Conservation (phyloP, 2,113 vertebrate genomes). For the Climacteris rufus region DNA sequence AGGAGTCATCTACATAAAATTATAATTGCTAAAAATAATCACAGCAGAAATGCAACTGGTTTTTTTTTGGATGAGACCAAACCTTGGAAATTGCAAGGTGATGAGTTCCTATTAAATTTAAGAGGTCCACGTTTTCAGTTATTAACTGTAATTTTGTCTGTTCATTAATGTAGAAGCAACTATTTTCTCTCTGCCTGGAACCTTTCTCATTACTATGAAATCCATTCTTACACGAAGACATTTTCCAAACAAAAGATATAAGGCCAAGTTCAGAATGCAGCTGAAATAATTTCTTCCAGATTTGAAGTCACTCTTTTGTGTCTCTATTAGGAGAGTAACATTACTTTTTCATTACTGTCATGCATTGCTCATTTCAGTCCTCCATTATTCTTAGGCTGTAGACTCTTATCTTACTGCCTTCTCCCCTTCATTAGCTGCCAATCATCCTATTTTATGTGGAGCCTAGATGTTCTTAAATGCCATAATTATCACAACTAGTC, state of each 20-base stretch:
- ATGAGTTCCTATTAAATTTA: not conserved
- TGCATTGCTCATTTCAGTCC: not conserved
- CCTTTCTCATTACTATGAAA: not conserved
- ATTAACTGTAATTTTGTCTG: not conserved
- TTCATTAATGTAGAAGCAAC: not conserved
- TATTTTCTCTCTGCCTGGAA: not conserved
- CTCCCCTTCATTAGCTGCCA: not conserved
- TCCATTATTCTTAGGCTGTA: not conserved
- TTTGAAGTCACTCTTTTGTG: not conserved
- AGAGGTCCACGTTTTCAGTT: not conserved
- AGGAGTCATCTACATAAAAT: not conserved
- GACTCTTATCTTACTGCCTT: not conserved
- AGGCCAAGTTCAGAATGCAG: not conserved
- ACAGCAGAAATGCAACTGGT: not conserved
- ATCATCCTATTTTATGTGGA: not conserved
- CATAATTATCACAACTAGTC: not conserved
- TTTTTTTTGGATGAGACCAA: not conserved
- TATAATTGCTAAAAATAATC: not conserved
- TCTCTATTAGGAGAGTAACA: not conserved
- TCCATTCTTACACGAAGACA: not conserved
- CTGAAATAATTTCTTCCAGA: not conserved
- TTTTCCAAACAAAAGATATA: not conserved
- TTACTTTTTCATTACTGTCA: not conserved
- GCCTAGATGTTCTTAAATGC: not conserved
- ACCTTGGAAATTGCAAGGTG: not conserved